These are phyloP conservation scores for Dromococcyx pavoninus DNA, from an alignment of 2,797 vertebrate species.

Conservation along the genomic window DNA sequence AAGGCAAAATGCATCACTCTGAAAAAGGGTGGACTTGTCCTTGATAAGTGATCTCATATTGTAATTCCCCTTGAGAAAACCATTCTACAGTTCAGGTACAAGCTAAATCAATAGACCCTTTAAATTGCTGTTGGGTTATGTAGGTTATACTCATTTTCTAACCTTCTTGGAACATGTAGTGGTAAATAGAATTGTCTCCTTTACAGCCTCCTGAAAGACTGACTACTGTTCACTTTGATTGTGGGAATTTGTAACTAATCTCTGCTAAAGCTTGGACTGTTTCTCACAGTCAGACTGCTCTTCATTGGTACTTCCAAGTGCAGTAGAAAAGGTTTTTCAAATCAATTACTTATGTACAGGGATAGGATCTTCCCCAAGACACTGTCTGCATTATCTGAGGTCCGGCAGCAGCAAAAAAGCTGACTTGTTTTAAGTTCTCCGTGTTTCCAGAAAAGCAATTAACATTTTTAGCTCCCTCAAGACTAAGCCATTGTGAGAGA, in stretches of 20 bases:
- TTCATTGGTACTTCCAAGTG: not conserved
- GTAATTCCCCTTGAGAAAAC: constrained; percentile 55
- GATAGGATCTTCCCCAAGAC: not conserved
- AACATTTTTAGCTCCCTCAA: not conserved
- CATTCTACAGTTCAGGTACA: not conserved
- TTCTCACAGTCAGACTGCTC: not conserved
- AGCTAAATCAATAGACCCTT: constrained; percentile 49
- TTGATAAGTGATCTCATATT: constrained; percentile 24
- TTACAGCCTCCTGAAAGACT: not conserved
- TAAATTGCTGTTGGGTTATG: constrained; percentile 25
- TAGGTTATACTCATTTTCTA: constrained; percentile 35
- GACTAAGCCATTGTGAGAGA: not conserved
- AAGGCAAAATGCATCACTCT: not conserved
- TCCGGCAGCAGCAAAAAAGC: not conserved
- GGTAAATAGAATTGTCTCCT: constrained; percentile 21
- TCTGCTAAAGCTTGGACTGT: not conserved
- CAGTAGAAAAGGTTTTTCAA: not conserved
- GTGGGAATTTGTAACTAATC: not conserved
- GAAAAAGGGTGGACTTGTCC: not conserved
- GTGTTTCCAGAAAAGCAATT: not conserved
- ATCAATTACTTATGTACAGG: not conserved
- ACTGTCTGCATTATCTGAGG: not conserved
- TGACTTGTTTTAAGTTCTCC: not conserved
- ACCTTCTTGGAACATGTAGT: not conserved
- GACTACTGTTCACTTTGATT: not conserved